These are phyloP conservation scores for Acanthacorydalis orientalis DNA, from an alignment of 2,888 invertebrate species.

Conservation along the genomic window DNA sequence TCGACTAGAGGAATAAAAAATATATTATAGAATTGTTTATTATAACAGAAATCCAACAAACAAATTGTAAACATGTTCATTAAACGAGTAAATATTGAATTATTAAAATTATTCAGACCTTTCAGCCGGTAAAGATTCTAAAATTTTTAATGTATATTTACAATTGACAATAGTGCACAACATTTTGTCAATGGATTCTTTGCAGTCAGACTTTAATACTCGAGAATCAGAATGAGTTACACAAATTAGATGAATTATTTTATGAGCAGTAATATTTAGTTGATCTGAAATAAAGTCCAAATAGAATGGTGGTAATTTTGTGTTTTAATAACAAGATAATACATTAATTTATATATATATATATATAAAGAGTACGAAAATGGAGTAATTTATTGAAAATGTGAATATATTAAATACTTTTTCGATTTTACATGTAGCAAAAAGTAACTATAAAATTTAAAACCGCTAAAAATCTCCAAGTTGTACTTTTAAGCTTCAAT, in stretches of 20 bases:
- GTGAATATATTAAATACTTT: no score
- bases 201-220: slow-evolving; percentile 1
- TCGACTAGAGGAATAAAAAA: neutral
- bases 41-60: neutral
- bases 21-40: neutral
- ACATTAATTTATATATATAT: neutral
- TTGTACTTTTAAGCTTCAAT: no score
- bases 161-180: neutral
- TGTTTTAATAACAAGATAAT: no score
- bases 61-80: no score
- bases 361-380: neutral
- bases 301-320: no score
- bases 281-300: no score
- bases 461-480: no score
- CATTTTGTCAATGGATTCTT: slow-evolving; percentile 1
- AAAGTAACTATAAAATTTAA: no score
- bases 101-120: neutral
- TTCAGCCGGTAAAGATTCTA: neutral
- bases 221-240: neutral
- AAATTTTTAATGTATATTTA: neutral
- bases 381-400: no score
- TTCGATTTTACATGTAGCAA: no score
- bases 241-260: neutral
- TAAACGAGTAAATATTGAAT: no score
- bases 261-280: neutral